Evolutionary conservation across 2,113 vertebrate genomes (phyloP), one percentile per base, ranked within the genome.

Genomic region (Symphodus melops): DNA sequence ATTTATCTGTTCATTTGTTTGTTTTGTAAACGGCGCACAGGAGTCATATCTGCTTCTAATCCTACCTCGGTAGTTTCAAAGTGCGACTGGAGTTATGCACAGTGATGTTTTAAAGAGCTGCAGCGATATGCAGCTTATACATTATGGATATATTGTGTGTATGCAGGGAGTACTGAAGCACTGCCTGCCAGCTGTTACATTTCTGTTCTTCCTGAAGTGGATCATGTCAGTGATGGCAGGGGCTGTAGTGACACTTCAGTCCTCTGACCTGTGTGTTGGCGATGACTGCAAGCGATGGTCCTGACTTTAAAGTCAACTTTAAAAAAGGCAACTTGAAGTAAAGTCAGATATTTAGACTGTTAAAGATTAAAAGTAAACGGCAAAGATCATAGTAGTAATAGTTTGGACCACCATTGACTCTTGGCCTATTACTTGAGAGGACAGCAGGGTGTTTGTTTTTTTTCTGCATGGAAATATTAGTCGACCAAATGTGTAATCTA

Each of bases 141-240:
- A 78, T 86, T 82, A 85, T 78, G n/a, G n/a, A 84, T 41, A 84
- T 41, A 72, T 79, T 16, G 9, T 67, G 33, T 51, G 54, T 59
- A 62, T 73, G 72, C 11, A 76, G 60, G 62, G 19, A 44, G 33
- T 3, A n/a, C 49, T 60, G 23, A 63, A 75, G 19, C 19, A 1
- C 56, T 42, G 19, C 20, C 65, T 64, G 44, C 48, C 54, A 66
- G 71, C 41, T 62, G 52, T 20, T 44, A 21, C 19, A 3, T 23
- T 68, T 49, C 51, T 85, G 39, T 57, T 72, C 33, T 44, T 74
- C 39, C 51, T 75, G 33, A 41, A 46, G 67, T 66, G 16, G 62
- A 21, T n/a, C n/a, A n/a, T 61, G 56, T 71, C 66, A 79, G 69
- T 42, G 60, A 58, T 75, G 64, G 33, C 72, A 41, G 49, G 72